Evolutionary conservation across 2,113 vertebrate species (phyloP), one percentile per base, ranked within the genome.

Genomic region (Protobothrops mucrosquamatus): DNA sequence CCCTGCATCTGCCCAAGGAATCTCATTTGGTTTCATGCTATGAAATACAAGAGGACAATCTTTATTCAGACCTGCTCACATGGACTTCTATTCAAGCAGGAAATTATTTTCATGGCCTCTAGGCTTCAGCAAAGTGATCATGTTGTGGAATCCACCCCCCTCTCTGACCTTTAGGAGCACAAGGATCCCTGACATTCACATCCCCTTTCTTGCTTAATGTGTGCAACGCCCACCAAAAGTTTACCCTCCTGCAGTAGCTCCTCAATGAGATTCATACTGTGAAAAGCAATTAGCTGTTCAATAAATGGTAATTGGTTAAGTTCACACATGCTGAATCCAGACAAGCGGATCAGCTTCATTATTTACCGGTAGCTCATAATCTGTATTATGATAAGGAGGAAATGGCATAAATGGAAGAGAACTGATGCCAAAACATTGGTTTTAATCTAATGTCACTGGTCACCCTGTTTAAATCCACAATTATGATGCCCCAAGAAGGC

Each of bases 1-100:
- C 57, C 98, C 98, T 1, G 97, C 94, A 0, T 93, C 81, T 1
- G 97, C 97, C 98, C 98, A 99, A 48, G 98, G 98, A 95, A 99
- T 99, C 34, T 99, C 98, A 90, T 95, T 95, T 94, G 98, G 97
- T 54, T 97, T 96, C 95, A 97, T 97, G 93, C 98, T 98, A 94
- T 29, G n/a, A 87, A 23, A 87, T 9, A 74, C 3, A 93, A 86
- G 24, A 43, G 26, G 9, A 6, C 34, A 43, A 26, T 14, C 29
- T 43, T 93, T 26, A 43, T 29, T 34, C 6, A 9, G 6, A 59
- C 20, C 88, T 59, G 15, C 23, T 29, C 24, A 22, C 48, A 2
- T 0, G 4, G 18, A 24, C 46, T 39, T 24, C 52, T 85, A 43
- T 22, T 89, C 20, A 46, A 89, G 3, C 10, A 48, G 24, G 51